Conservation (phyloP, 92 coral and sea anemone species). For the Muricea muricata region DNA sequence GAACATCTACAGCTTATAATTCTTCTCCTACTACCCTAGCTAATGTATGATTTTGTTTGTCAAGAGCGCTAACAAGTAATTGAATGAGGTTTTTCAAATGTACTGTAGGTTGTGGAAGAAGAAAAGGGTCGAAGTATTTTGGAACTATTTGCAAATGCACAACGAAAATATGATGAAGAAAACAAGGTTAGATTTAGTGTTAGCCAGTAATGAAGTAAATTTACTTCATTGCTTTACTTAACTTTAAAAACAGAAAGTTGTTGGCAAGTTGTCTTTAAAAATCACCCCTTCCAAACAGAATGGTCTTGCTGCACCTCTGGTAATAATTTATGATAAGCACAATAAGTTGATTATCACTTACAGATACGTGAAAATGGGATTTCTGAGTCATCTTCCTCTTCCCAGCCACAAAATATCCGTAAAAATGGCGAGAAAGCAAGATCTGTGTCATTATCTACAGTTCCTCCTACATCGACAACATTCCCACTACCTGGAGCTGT, state of each 20-base stretch:
- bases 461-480: neutral
- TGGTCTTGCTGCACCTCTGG: no score
- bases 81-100: no score
- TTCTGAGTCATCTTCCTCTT: neutral
- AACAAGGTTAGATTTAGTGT: conserved; percentile 9
- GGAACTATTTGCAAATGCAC: conserved; percentile 89
- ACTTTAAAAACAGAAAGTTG: no score
- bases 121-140: conserved; percentile 64
- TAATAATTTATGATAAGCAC: no score
- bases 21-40: neutral
- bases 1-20: no score
- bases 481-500: conserved; percentile 11
- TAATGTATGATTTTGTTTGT: no score
- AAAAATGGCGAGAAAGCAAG: neutral
- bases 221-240: neutral
- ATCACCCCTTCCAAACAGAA: no score
- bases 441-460: conserved; percentile 24
- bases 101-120: neutral
- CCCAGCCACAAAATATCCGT: neutral
- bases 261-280: no score
- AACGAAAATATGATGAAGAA: conserved; percentile 78
- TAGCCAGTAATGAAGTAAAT: no score
- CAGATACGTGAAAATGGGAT: conserved; percentile 15
- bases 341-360: no score
- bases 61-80: no score